Conservation (phyloP, 2,113 vertebrate species). For the Grammatotria lemairii region DNA sequence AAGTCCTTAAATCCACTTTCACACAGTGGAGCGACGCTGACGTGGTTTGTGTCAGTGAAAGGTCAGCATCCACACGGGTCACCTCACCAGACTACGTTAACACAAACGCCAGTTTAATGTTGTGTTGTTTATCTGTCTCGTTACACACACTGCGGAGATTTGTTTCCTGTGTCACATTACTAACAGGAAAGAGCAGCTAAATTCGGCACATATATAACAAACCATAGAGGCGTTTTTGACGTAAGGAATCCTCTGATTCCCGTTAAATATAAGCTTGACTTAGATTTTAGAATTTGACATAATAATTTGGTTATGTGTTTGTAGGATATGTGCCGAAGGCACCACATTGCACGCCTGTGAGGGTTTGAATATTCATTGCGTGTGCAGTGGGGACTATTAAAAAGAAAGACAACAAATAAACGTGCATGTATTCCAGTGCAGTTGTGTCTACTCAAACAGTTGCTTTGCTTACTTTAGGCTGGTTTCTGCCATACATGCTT, state of each 20-base stretch:
- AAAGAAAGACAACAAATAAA: neutral
- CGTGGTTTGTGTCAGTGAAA: conserved; percentile 46
- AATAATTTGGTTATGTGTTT: neutral
- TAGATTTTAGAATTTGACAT: neutral
- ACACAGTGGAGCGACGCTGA: conserved; percentile 48
- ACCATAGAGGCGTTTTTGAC: neutral
- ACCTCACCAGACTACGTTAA: neutral
- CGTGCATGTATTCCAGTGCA: neutral
- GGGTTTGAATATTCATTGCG: neutral
- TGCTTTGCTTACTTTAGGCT: neutral
- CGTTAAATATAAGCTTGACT: neutral
- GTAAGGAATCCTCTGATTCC: neutral
- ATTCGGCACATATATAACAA: neutral
- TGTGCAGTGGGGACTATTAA: neutral
- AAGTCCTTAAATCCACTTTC: neutral
- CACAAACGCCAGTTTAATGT: neutral
- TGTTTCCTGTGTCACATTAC: neutral
- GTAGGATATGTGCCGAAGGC: neutral
- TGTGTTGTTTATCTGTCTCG: neutral
- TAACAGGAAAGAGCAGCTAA: neutral
- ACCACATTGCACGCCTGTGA: neutral
- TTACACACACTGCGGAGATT: neutral
- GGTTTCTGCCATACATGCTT: neutral
- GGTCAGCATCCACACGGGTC: conserved; percentile 7
- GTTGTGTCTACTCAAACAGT: neutral